Base-by-base conservation (phyloP, 2,797 vertebrate genomes). In the Amazonetta brasiliensis region DNA sequence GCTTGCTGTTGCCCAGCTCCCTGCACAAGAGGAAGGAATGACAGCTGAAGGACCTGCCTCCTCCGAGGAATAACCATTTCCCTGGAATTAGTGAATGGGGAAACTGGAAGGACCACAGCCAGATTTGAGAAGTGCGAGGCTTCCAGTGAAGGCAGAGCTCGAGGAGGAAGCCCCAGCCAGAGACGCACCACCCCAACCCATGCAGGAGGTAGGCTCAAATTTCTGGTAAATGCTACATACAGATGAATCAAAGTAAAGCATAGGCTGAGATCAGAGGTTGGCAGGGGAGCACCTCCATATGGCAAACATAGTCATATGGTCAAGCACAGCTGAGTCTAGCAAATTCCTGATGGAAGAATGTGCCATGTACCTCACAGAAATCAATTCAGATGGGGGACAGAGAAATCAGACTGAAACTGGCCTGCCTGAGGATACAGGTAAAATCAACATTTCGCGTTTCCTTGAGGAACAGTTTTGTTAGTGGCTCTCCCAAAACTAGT, bases 401-500 rank as follows among this genome's bases (percentile, higher is more conserved):
- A 87, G 13, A 19, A 79, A 59, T 46, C 33, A 78, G 37, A 15
- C 52, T 59, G 63, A 76, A 90, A 82, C 12, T 25, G 55, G 25
- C 28, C 44, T 84, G 25, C 33, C 76, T 67, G 82, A 48, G 19
- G 25, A 4, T 26, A 37, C 31, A 93, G 46, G 79, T 62, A 71
- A 77, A 93, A 90, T 44, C 8, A 1, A 43, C 20, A 28, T 4
- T 69, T 68, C 30, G n/a, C 39, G 30, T 30, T 84, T 76, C 39
- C 66, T 84, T 41, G 12, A 84, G 59, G 90, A 71, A 20, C 39
- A 68, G 25, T 82, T 95, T 82, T 79, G 39, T n/a, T 52, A 56
- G 35, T 84, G 46, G 12, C 6, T 86, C 10, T 89, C 35, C 33
- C 68, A 59, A 60, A 93, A 71, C 2, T 2, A 50, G 23, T 79